phyloP scores from a whole-genome alignment of 2,113 vertebrate species.

The Elaphurus davidianus region DNA sequence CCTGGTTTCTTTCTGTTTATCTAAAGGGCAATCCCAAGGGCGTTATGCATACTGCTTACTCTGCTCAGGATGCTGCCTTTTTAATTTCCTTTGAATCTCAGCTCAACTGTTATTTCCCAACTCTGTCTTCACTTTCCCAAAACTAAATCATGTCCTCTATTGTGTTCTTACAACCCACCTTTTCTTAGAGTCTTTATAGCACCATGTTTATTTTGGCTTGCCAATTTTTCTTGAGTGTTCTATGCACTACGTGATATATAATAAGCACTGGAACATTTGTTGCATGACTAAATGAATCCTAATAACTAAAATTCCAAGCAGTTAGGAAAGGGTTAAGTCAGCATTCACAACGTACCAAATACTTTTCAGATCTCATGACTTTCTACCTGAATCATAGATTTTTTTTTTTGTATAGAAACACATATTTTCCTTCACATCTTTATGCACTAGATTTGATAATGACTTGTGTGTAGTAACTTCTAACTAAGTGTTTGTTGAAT shows the following conservation, averaged over 20 bases:
- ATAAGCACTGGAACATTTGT: background rate
- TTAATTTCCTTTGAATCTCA: background rate
- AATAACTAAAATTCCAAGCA: background rate
- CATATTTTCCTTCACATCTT: background rate
- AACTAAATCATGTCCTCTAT: background rate
- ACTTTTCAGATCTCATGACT: background rate
- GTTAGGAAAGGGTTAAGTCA: background rate
- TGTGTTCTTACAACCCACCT: background rate
- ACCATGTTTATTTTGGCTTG: background rate
- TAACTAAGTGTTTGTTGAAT: slow-evolving; percentile 12
- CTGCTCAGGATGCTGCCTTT: background rate
- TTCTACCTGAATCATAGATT: background rate
- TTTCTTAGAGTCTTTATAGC: background rate
- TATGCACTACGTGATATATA: background rate
- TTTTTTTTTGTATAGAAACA: background rate
- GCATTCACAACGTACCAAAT: background rate
- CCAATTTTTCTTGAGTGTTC: background rate
- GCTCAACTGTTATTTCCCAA: background rate
- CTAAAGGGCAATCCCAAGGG: background rate
- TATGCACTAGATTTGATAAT: background rate
- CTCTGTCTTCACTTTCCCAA: background rate
- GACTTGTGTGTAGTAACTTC: background rate
- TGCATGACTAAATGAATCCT: background rate
- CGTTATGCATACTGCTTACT: background rate
- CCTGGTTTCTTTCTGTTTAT: background rate